Base-by-base conservation (phyloP, 1,140 invertebrate species). In the Drosophila kepulauana region DNA sequence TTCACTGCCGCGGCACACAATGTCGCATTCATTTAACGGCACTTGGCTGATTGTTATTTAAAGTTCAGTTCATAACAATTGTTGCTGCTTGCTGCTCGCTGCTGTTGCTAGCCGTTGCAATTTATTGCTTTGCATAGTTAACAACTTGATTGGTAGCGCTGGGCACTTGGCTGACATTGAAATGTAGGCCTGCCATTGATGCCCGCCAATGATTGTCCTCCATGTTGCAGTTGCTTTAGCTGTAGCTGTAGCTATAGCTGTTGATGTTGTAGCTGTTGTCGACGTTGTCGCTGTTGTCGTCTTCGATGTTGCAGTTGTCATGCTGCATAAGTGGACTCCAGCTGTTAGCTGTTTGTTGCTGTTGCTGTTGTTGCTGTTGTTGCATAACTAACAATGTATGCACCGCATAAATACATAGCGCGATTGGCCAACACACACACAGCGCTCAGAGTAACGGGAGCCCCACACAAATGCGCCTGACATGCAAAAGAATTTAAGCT, bases 21-120 rank as follows among this genome's bases (percentile, higher is more conserved):
- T 87, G 82, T 87, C 82, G 84, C 84, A 87, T 88, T 88, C 84
- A 87, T 87, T 87, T 87, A 87, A 87, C 84, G 84, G 84, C 85
- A 87, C 84, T 87, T 88, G 85, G 80, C 80, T 87, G 84, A 87
- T 87, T 87, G 84, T 87, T 88, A 84, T 89, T 89, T 87, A 87
- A 88, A 87, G 84, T 87, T 84, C 69, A 89, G 84, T 87, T 87
- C 84, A 87, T 87, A 87, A 87, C 84, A 87, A 87, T 87, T 87
- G 84, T 78, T 59, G 73, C 35, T 52, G 68, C 54, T 66, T 59
- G 64, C 51, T 73, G 64, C 38, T 15, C 30, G 51, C 35, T 56
- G 71, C 51, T 79, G 76, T 52, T 65, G 77, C 78, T 81, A 76
- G 65, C 66, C 38, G 54, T 77, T 61, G 81, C 81, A 85, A 85